Conservation (phyloP, 2,888 invertebrate genomes). For the Amphipyra tragopoginis region DNA sequence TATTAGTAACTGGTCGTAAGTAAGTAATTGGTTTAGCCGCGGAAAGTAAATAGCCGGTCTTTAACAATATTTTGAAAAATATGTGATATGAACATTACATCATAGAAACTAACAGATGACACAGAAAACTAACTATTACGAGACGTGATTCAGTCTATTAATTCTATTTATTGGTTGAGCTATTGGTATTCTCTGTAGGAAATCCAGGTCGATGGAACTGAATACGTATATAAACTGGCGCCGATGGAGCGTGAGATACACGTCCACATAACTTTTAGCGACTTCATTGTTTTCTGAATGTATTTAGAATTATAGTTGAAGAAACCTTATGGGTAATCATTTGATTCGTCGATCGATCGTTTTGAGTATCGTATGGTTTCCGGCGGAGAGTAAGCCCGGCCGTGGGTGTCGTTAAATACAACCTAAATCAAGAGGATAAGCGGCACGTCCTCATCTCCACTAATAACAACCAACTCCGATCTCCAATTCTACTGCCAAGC, state of each 20-base stretch:
- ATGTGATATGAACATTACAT: constrained; percentile 32
- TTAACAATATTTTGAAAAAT: constrained; percentile 13
- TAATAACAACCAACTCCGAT: too few relatives aligned
- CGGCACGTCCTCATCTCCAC: too few relatives aligned
- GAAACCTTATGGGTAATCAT: constrained; percentile 56
- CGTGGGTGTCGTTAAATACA: too few relatives aligned
- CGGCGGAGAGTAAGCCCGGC: too few relatives aligned
- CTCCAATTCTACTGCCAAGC: too few relatives aligned
- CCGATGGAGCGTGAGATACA: constrained; percentile 71
- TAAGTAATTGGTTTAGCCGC: constrained; percentile 27
- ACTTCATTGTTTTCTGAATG: constrained; percentile 69
- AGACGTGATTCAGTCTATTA: constrained; percentile 60
- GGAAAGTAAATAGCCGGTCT: constrained; percentile 22
- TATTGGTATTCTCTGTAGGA: constrained; percentile 74
- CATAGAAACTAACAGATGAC: constrained; percentile 29
- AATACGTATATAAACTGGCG: constrained; percentile 64
- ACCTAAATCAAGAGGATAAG: too few relatives aligned
- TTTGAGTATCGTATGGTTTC: too few relatives aligned
- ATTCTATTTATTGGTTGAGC: constrained; percentile 63
- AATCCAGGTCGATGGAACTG: constrained; percentile 74
- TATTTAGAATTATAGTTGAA: constrained; percentile 68
- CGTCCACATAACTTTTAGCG: constrained; percentile 63
- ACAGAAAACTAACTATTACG: constrained; percentile 49
- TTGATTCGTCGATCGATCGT: too few relatives aligned
- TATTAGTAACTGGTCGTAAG: constrained; percentile 32